Conservation (phyloP, 2,888 invertebrate species). For the Stenodema calcarata region DNA sequence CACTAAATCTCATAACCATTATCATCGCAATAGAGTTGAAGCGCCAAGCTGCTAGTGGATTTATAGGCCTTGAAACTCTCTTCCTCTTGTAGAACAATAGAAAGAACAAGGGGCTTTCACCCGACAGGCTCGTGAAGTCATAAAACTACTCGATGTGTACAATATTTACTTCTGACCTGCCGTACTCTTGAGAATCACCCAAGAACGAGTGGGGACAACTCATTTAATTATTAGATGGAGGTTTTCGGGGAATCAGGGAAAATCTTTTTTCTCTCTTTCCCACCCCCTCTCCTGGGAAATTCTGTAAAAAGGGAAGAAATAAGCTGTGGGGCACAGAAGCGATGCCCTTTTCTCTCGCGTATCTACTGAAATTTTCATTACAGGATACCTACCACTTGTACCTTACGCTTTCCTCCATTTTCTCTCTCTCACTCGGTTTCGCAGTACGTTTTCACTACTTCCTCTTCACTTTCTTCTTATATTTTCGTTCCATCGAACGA, state of each 20-base stretch:
- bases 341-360: not conserved
- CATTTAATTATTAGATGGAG: not conserved
- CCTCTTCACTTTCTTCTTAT: not conserved
- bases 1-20: not conserved
- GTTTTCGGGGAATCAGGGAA: not conserved
- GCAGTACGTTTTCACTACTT: not conserved
- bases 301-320: not conserved
- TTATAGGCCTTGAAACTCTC: not conserved
- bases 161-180: not conserved
- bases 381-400: not conserved
- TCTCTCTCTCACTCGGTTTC: not conserved
- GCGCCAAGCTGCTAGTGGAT: not conserved
- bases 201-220: not conserved
- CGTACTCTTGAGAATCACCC: not conserved
- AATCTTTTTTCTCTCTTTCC: not conserved
- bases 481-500: not conserved
- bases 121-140: not conserved
- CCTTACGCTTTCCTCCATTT: not conserved
- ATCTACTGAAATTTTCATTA: conserved; percentile 14
- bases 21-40: not conserved
- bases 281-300: not conserved
- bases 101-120: not conserved
- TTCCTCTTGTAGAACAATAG: not conserved
- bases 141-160: not conserved
- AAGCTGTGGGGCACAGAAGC: not conserved